phyloP scores from a whole-genome alignment of 2,888 invertebrate species.

The Lobophora halterata region DNA sequence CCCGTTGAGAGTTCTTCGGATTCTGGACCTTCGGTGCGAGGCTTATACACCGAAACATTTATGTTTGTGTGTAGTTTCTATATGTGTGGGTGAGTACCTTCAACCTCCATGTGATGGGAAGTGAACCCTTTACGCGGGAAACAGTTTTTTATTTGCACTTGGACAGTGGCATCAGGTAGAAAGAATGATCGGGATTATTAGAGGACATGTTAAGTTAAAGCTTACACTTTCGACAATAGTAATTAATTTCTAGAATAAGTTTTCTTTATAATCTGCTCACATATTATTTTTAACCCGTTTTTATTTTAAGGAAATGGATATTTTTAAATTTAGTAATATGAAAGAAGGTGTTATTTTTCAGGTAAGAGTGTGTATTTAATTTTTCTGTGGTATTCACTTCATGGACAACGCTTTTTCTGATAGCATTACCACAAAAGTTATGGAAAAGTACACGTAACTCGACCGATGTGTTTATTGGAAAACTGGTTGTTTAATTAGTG shows the following conservation, averaged over 20 bases:
- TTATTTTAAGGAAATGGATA: no score
- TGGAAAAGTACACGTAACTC: constrained; percentile 16
- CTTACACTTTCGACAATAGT: constrained; percentile 22
- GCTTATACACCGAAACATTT: constrained; percentile 41
- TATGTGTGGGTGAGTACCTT: constrained; percentile 49
- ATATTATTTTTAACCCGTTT: no score
- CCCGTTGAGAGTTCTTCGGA: constrained; percentile 73
- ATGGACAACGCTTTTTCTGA: not conserved
- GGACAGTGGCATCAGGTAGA: constrained; percentile 81
- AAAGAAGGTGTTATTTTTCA: no score
- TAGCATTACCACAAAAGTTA: constrained; percentile 6
- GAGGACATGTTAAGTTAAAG: constrained; percentile 63
- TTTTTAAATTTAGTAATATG: no score
- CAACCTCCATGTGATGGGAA: constrained; percentile 78
- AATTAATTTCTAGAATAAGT: constrained; percentile 1
- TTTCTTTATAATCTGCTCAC: constrained; percentile 6
- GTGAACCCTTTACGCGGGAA: constrained; percentile 81
- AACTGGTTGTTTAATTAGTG: constrained; percentile 31
- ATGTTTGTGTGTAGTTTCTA: constrained; percentile 38
- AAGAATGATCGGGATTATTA: constrained; percentile 80
- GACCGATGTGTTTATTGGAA: constrained; percentile 23
- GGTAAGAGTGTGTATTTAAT: no score
- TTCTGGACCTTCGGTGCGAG: constrained; percentile 58
- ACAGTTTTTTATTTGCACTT: constrained; percentile 81
- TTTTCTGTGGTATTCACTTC: no score